These are phyloP conservation scores for Leucania comma DNA, from an alignment of 2,888 invertebrate species.

Conservation along the genomic window DNA sequence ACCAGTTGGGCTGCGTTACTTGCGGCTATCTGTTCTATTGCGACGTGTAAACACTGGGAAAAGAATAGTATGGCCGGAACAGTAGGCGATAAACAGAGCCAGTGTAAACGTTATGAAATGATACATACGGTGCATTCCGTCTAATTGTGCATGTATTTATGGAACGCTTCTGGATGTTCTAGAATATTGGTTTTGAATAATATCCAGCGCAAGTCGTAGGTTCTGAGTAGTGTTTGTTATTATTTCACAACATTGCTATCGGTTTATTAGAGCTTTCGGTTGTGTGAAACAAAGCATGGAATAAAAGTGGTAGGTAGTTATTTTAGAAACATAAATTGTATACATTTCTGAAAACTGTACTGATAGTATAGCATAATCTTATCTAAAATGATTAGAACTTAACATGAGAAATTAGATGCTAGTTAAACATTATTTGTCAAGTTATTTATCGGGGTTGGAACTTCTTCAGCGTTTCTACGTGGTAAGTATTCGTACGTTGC, in stretches of 20 bases:
- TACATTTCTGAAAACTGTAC: background rate
- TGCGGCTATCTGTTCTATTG: constrained; percentile 78
- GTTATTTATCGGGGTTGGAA: background rate
- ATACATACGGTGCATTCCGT: constrained; percentile 77
- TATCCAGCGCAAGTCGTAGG: constrained; percentile 21
- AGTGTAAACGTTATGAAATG: constrained; percentile 85
- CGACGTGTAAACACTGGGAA: constrained; percentile 82
- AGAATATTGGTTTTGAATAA: constrained; percentile 52
- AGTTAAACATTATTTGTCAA: background rate
- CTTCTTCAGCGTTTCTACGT: background rate
- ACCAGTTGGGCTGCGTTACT: constrained; percentile 82
- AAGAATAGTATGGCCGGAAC: constrained; percentile 84
- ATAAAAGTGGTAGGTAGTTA: background rate
- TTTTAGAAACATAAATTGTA: background rate
- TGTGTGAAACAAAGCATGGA: background rate
- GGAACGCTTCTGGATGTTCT: constrained; percentile 59
- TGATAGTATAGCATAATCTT: background rate
- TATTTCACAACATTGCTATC: background rate
- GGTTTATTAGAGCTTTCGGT: background rate
- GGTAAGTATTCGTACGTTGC: background rate
- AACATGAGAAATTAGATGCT: background rate
- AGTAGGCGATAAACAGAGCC: constrained; percentile 79
- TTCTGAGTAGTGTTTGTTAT: constrained; percentile 14
- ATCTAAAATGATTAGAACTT: background rate
- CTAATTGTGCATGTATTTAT: constrained; percentile 58